Percentiles rank a stretch among this genome's conserved stretches.
phyloP scores from a whole-genome alignment of 2,888 invertebrate genomes.

The Diplazon laetatorius region DNA sequence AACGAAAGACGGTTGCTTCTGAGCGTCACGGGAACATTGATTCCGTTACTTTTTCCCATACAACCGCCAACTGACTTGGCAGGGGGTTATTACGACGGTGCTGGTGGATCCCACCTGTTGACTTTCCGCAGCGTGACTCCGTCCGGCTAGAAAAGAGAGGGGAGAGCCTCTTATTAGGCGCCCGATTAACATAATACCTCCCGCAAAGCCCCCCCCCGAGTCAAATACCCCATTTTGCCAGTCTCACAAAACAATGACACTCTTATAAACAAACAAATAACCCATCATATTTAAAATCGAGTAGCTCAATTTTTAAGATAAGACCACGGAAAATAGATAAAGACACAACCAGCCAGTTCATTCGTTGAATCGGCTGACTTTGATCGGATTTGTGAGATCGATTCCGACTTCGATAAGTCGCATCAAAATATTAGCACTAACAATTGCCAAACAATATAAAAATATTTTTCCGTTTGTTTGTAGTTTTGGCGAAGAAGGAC shows the following conservation, averaged over 20 bases:
- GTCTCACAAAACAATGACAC: not conserved
- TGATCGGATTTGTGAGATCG: no score
- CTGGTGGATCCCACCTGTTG: conserved; percentile 81
- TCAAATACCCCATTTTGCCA: not conserved
- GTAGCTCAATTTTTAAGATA: no score
- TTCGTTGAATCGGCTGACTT: no score
- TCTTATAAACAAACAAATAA: no score
- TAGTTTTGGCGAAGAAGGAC: no score
- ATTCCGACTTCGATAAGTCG: no score
- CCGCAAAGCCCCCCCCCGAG: conserved; percentile 58
- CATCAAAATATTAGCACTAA: no score
- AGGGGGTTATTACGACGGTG: conserved; percentile 76
- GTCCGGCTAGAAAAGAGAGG: conserved; percentile 45
- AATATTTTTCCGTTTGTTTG: no score
- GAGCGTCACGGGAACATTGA: conserved; percentile 71
- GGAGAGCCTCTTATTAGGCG: conserved; percentile 68
- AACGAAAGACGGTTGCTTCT: conserved; percentile 40
- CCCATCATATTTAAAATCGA: no score
- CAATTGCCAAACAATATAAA: no score
- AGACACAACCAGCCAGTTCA: no score
- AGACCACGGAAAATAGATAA: no score
- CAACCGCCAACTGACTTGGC: conserved; percentile 79
- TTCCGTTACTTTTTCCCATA: conserved; percentile 83
- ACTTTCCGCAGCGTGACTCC: conserved; percentile 79
- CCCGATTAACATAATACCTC: conserved; percentile 69